Evolutionary conservation across 1,140 invertebrate species (phyloP), one percentile per base, ranked within the genome.

Genomic region (Zaprionus camerounensis): DNA sequence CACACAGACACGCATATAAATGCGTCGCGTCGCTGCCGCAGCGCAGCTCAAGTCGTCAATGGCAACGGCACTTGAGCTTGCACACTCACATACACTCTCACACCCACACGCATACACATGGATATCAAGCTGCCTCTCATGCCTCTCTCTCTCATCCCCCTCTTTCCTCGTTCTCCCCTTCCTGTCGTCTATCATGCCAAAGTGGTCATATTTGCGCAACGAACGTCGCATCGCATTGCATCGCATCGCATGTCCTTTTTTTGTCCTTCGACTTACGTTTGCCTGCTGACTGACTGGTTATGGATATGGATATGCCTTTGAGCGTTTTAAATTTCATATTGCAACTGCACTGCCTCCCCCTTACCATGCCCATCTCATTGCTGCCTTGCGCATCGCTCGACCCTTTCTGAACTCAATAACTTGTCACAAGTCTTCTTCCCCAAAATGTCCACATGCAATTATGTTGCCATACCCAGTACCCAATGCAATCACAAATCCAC

Each of bases 251-350:
- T 88, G 85, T 88, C 85, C 85, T 88, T 88, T 88, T 82, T 88
- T 88, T 85, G 85, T 88, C 85, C 85, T 88, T 88, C 85, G 81
- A 85, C 85, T 90, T 87, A 80, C 84, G 78, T 71, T 69, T 69
- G 66, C 74, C 61, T 69, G 67, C 65, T 59, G 73, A 56, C 51
- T 63, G 80, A 72, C 81, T 81, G 85, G 85, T 90, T 90, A 90
- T 90, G 85, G 85, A 90, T 90, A 90, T 90, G 85, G 85, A 90
- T 90, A 90, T 81, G 85, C 82, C 85, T 90, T 90, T 90, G 85
- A 90, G 85, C 85, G 85, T 90, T 85, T 90, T 85, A 90, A 90
- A 90, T 90, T 90, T 90, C 81, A 90, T 90, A 88, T 88, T 88
- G 84, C 84, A 84, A 81, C 81, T 90, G 84, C 84, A 80, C 2